Conservation (phyloP, 2,797 vertebrate species). For the Chaunax sp. region DNA sequence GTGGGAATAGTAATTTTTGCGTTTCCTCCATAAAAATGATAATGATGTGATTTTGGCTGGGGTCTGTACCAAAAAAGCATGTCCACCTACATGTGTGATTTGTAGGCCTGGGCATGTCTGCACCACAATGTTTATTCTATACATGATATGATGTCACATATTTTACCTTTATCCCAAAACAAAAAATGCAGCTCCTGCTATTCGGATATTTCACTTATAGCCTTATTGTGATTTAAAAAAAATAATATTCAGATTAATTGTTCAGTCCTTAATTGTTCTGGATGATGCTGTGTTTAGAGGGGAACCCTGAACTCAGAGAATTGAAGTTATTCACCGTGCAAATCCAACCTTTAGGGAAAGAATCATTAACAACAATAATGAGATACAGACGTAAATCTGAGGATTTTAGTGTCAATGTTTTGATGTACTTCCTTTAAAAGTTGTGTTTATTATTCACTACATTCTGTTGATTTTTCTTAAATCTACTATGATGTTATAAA, state of each 20-base stretch:
- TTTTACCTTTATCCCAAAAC: neutral
- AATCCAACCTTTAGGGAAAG: conserved; percentile 7
- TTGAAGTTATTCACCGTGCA: conserved; percentile 1
- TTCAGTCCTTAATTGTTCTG: neutral
- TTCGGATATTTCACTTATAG: neutral
- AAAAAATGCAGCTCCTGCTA: neutral
- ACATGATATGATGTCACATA: neutral
- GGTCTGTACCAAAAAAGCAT: neutral
- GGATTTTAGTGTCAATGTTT: conserved; percentile 9
- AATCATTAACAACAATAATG: conserved; percentile 28
- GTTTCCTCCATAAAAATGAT: neutral
- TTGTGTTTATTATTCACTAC: neutral
- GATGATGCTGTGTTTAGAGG: conserved; percentile 52
- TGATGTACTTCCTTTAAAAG: too few relatives aligned
- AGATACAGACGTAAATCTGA: conserved; percentile 12
- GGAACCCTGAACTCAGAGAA: conserved; percentile 22
- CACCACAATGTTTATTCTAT: neutral
- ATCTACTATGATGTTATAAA: conserved; percentile 16
- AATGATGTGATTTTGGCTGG: neutral
- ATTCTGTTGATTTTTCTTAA: conserved; percentile 11
- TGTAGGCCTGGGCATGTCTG: neutral
- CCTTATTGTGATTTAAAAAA: neutral
- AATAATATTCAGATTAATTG: too few relatives aligned
- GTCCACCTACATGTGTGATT: neutral
- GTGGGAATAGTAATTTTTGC: neutral